Evolutionary conservation across 2,888 invertebrate species (phyloP).

Genomic region (Terebella lapidaria): DNA sequence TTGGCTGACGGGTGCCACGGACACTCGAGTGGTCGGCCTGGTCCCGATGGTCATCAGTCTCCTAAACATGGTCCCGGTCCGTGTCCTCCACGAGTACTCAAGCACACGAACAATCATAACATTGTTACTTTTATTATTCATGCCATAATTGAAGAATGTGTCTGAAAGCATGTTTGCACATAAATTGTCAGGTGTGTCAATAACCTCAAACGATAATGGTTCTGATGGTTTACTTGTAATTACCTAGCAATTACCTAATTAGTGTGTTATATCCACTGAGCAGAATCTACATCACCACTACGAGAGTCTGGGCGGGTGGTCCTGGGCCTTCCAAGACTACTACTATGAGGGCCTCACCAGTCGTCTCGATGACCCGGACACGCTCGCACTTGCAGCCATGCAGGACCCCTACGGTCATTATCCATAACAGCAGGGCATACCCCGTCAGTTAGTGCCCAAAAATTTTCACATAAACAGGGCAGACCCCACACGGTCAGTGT

Average conservation of each 20-base stretch:
- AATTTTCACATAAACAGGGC: no score
- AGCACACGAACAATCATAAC: background rate
- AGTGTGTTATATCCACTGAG: no score
- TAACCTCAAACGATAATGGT: no score
- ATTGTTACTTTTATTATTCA: no score
- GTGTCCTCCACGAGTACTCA: background rate
- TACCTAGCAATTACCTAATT: background rate
- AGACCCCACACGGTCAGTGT: no score
- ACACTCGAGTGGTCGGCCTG: constrained; percentile 35
- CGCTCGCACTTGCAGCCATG: background rate
- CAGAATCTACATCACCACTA: constrained; percentile 40
- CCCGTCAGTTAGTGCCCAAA: no score
- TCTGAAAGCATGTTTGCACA: no score
- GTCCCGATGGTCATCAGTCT: constrained; percentile 42
- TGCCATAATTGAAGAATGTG: no score
- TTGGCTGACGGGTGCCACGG: constrained; percentile 43
- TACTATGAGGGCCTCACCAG: constrained; percentile 33
- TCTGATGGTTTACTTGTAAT: background rate
- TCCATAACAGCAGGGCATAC: no score
- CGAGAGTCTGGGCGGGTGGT: constrained; percentile 42
- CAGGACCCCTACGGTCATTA: constrained; percentile 14
- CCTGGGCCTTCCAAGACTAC: constrained; percentile 40
- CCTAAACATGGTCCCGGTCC: constrained; percentile 25
- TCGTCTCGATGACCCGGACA: constrained; percentile 28
- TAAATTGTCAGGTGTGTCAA: no score